phyloP scores from a whole-genome alignment of 92 coral and sea anemone species.

The Epizoanthus fatuus region DNA sequence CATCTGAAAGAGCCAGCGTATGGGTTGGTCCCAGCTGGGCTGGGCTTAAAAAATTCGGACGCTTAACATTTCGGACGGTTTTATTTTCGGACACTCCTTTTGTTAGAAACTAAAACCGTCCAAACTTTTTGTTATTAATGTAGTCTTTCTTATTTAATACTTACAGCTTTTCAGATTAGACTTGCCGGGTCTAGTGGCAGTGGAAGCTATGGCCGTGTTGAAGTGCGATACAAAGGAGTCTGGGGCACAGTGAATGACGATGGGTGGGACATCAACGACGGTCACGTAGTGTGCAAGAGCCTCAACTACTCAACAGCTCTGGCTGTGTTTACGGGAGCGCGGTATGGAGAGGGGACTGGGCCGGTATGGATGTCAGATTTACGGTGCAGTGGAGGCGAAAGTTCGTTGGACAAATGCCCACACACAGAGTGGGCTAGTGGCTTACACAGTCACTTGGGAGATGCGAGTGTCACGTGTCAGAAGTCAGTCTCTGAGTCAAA shows the following conservation, averaged over 20 bases:
- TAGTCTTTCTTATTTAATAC: neutral
- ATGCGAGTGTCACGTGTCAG: slow-evolving; percentile 17
- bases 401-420: slow-evolving; percentile 21
- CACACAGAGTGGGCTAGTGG: slow-evolving; percentile 17
- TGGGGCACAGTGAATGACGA: slow-evolving; percentile 28
- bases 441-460: neutral
- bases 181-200: neutral
- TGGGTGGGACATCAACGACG: slow-evolving; percentile 42
- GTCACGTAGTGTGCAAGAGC: slow-evolving; percentile 27
- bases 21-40: too few relatives aligned
- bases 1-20: too few relatives aligned
- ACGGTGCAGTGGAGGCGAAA: slow-evolving; percentile 35
- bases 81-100: too few relatives aligned
- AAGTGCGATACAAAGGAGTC: slow-evolving; percentile 8
- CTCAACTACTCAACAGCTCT: slow-evolving; percentile 25
- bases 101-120: too few relatives aligned
- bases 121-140: too few relatives aligned
- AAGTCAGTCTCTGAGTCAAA: neutral
- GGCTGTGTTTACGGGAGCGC: neutral
- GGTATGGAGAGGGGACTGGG: slow-evolving; percentile 44
- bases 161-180: neutral
- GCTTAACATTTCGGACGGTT: too few relatives aligned
- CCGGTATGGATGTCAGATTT: slow-evolving; percentile 24
- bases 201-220: slow-evolving; percentile 17
- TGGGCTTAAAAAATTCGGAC: too few relatives aligned